Base-by-base conservation (phyloP, 2,113 vertebrate genomes). In the Leptocoma aspasia region DNA sequence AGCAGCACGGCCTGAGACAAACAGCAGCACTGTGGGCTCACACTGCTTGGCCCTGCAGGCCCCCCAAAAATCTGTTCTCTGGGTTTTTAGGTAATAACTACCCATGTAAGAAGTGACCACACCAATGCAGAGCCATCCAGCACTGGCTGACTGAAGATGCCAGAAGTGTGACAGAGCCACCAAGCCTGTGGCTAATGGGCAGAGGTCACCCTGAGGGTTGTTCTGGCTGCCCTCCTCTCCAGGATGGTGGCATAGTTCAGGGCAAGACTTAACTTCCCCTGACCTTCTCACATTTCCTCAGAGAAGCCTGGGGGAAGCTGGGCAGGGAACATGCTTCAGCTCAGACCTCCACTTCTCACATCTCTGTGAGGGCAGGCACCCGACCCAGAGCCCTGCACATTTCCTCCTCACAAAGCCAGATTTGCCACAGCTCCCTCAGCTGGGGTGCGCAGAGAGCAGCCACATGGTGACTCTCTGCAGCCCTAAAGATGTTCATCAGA, bases 1-100 rank as follows among this genome's bases (percentile, higher is more conserved):
- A 0, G 76, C 79, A 90, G 20, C n/a, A 33, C 0, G 0, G 70
- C 70, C 47, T 0, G 0, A 76, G 41, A 8, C 47, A 56, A 56
- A 65, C 11, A 70, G n/a, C 52, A 73, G 59, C 37, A 31, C 0
- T 2, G 3, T 64, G 28, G 26, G 53, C 23, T 89, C 68, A 37
- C 47, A 7, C 33, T 39, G 41, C 41, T 65, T 33, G 35, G 37
- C 49, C 15, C 44, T 39, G 28, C 41, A 80, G 68, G 37, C 22
- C 24, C 17, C 6, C 20, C 1, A 1, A 1, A 63, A 37, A 41
- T 1, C 31, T 6, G 1, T 35, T 59, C 18, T 33, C 24, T 42
- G 20, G 24, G 26, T 37, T 75, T 78, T 42, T 44, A 84, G 60
- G 19, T 39, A 78, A 15, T 18, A 65, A 57, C 19, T 33, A 39